Evolutionary conservation across 2,888 invertebrate species (phyloP), one percentile per base, ranked within the genome.

Genomic region (Anarsia innoxiella): DNA sequence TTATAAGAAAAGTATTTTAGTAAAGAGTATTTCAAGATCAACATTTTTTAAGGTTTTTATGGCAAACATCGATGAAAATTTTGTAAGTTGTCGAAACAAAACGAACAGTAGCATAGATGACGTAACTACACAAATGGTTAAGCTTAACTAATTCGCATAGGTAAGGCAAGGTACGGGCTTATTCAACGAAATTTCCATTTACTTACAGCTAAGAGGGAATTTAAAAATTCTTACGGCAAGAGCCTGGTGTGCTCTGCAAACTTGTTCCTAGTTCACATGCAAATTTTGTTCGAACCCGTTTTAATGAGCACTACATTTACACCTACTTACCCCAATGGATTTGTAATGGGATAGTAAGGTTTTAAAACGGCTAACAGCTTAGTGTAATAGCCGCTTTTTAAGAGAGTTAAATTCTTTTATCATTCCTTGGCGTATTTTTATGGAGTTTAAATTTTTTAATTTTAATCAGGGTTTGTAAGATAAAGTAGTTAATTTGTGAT

Each of bases 251-350:
- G 25, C 30, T 28, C n/a, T 28, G 31, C 10, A 36, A 27, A 31
- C 31, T 23, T 26, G 11, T 26, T 26, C 39, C 19, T 31, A 31
- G 25, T 39, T 31, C 39, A 39, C 31, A 39, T 39, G 39, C 31
- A 30, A 39, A 36, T 39, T 39, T 31, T 28, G 9, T 36, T 31
- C 36, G 23, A 31, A 25, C 25, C 12, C 27, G 12, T 25, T 27
- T 14, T 15, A 34, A 27, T 26, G 34, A 12, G 23, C 14, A 25
- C 26, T 33, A 25, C 30, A 10, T 30, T 30, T 15, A n/a, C 15
- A 27, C 27, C 27, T 27, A 3, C 12, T 27, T 27, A 3, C 11
- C 19, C 10, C 30, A 10, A 30, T 14, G 2, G n/a, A 6, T 25
- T 25, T 25, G n/a, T 25, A 25, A 25, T 25, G n/a, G 2, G 19